Evolutionary conservation across 2,797 vertebrate genomes (phyloP).

Genomic region (Peromyscus melanophrys): DNA sequence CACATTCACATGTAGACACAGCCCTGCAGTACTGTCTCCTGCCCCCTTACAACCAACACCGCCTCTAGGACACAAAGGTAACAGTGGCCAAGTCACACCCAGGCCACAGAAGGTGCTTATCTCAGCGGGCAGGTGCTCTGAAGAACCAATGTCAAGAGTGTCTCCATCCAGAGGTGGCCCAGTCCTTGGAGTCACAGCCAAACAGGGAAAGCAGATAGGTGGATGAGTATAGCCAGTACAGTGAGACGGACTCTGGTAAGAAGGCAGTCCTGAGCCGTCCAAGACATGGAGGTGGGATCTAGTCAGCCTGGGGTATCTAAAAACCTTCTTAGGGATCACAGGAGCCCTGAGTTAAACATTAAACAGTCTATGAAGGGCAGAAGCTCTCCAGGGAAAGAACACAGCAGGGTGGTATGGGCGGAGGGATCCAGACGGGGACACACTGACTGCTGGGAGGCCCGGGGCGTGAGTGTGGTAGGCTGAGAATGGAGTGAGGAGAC

Average conservation of each 20-base stretch:
- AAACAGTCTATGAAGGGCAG: background rate
- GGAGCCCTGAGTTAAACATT: background rate
- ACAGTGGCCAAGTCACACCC: background rate
- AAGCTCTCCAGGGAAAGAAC: background rate
- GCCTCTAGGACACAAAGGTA: background rate
- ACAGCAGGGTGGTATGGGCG: background rate
- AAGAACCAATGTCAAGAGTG: background rate
- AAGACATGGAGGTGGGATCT: background rate
- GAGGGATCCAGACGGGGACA: background rate
- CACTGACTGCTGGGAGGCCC: background rate
- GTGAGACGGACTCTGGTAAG: background rate
- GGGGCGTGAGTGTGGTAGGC: background rate
- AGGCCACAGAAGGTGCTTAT: rapidly evolving
- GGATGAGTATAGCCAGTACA: background rate
- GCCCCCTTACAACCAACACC: background rate
- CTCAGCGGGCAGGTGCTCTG: background rate
- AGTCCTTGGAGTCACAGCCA: background rate
- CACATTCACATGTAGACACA: constrained; percentile 33
- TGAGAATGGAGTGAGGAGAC: background rate
- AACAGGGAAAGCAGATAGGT: background rate
- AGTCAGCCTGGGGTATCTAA: background rate
- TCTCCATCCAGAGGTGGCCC: background rate
- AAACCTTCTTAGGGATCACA: constrained; percentile 3
- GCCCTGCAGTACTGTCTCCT: background rate
- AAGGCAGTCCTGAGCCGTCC: background rate